phyloP scores from a whole-genome alignment of 2,888 invertebrate genomes.

The Ectemnius lituratus region DNA sequence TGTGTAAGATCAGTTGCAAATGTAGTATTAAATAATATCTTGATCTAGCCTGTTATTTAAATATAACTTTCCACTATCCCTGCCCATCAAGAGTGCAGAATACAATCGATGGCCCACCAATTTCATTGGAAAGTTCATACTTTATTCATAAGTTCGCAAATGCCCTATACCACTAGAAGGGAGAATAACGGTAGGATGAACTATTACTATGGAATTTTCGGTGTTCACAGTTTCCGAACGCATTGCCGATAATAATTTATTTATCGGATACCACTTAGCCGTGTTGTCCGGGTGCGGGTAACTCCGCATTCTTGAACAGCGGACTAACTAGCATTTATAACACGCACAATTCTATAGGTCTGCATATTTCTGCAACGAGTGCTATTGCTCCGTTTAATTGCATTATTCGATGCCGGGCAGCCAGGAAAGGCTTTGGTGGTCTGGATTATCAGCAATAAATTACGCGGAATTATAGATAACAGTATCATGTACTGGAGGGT shows the following conservation, averaged over 20 bases:
- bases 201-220: neutral
- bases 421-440: neutral
- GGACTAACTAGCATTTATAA: neutral
- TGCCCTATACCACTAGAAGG: neutral
- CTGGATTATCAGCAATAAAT: neutral
- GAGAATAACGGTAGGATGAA: neutral
- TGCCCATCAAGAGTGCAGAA: neutral
- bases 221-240: neutral
- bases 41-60: neutral
- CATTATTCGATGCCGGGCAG: neutral
- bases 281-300: neutral
- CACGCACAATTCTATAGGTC: neutral
- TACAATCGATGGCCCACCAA: neutral
- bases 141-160: neutral
- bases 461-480: neutral
- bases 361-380: neutral
- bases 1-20: too few species aligned
- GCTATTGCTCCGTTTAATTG: neutral
- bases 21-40: neutral
- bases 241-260: neutral
- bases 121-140: neutral
- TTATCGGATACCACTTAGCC: neutral
- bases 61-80: neutral
- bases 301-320: constrained; percentile 6
- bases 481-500: neutral